These are phyloP conservation scores for Halyomorpha halys DNA, from an alignment of 1,140 invertebrate genomes.

Conservation along the genomic window DNA sequence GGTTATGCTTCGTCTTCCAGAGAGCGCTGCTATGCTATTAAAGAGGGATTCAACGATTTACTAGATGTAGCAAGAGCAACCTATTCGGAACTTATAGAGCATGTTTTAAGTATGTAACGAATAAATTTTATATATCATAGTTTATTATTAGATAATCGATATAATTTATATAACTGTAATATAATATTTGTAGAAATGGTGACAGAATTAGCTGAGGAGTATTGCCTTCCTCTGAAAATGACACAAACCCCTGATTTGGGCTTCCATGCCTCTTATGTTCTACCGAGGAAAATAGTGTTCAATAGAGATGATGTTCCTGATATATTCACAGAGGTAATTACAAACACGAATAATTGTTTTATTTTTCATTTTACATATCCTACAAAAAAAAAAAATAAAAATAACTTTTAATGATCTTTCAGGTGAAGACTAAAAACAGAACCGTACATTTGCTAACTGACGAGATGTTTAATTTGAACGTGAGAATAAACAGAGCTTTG, in stretches of 20 bases:
- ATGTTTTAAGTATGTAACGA: conserved; percentile 50
- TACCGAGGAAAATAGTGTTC: conserved; percentile 37
- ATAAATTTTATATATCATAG: no score
- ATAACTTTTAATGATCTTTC: conserved; percentile 27
- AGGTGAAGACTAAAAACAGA: conserved; percentile 52
- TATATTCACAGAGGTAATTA: conserved; percentile 52
- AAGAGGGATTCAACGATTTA: conserved; percentile 56
- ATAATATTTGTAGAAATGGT: conserved; percentile 42
- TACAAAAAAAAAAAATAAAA: no score
- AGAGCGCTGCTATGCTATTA: conserved; percentile 78
- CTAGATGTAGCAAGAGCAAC: conserved; percentile 66
- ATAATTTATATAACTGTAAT: no score
- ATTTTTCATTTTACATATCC: neutral
- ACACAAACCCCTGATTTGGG: conserved; percentile 56
- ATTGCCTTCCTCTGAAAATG: conserved; percentile 52
- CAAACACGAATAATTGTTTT: neutral
- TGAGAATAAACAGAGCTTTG: conserved; percentile 57
- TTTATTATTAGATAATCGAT: no score
- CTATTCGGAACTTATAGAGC: conserved; percentile 65
- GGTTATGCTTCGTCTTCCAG: conserved; percentile 53
- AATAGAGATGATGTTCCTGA: conserved; percentile 48
- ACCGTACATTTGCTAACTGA: conserved; percentile 65
- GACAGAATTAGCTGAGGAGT: conserved; percentile 48
- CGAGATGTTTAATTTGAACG: conserved; percentile 55
- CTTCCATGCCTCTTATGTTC: conserved; percentile 59